Evolutionary conservation across 1,140 invertebrate species (phyloP).

Genomic region (Formica selysi): DNA sequence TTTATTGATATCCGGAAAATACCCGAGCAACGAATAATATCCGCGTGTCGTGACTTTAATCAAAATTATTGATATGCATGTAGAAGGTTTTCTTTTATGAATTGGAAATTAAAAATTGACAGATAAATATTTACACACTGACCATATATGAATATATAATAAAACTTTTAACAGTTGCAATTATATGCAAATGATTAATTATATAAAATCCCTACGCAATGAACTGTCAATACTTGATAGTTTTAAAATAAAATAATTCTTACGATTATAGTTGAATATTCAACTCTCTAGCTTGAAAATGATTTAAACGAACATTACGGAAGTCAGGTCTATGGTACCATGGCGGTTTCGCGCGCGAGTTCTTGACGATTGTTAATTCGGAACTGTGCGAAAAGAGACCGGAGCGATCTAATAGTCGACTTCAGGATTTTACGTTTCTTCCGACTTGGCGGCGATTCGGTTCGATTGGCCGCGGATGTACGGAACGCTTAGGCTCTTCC

Average conservation of each 20-base stretch:
- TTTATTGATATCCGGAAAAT: neutral
- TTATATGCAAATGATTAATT: no score
- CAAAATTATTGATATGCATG: neutral
- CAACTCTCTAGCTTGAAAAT: neutral
- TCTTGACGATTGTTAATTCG: slow-evolving; percentile 64
- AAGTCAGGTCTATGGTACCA: neutral
- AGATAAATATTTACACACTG: no score
- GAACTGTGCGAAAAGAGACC: slow-evolving; percentile 59
- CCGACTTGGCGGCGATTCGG: slow-evolving; percentile 18
- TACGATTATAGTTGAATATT: no score
- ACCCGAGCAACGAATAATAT: no score
- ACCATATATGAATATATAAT: no score
- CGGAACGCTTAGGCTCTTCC: slow-evolving; percentile 51
- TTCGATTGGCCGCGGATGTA: slow-evolving; percentile 71
- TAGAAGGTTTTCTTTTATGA: neutral
- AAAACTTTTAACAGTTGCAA: no score
- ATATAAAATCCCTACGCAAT: no score
- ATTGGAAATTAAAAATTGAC: neutral
- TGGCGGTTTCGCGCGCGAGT: slow-evolving; percentile 15
- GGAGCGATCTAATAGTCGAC: slow-evolving; percentile 60
- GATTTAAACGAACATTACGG: neutral
- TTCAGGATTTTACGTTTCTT: slow-evolving; percentile 59
- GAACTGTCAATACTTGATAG: no score
- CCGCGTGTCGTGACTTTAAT: neutral
- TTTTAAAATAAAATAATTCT: no score